Evolutionary conservation across 2,888 invertebrate species (phyloP), one percentile per base, ranked within the genome.

Genomic region (Nomada fabriciana): DNA sequence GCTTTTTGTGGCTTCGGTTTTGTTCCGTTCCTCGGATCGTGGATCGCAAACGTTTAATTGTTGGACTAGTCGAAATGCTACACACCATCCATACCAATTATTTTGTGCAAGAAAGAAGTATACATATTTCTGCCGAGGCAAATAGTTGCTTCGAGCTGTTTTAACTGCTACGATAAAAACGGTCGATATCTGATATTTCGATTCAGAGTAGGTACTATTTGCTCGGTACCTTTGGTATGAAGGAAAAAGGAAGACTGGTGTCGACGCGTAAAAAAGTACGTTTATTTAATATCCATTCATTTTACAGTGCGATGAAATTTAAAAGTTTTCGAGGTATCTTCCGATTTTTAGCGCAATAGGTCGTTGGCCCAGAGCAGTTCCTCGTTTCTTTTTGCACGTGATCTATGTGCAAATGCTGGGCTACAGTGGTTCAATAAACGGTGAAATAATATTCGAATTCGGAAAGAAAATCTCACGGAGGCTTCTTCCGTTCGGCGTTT

Each of bases 361-460:
- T 25, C 65, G 68, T 69, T 53, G 74, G 63, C 74, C 64, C 20
- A 42, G 67, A 67, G 47, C 76, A 53, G 68, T 71, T 76, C 53
- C n/a, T 36, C 20, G 65, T 70, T 68, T 82, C 67, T 76, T 82
- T 82, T 63, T 76, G 36, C 59, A 76, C 71, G 82, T 71, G 83
- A 79, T 74, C 70, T 73, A 70, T 63, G 74, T 79, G 79, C 60
- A 70, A 83, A 83, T 67, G 69, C 52, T 25, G 74, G 25, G 60
- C 47, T 53, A 42, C 29, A 13, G 15, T 11, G 59, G 59, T 36
- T 68, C 59, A 64, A 18, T 29, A 47, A 53, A 80, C 64, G 80
- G 3, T 36, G 74, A 73, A 74, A 80, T 80, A 83, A 83, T 84
- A 79, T 70, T 60, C 20, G 73, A 79, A 79, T 74, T 72, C 61